Conservation (phyloP, 2,888 invertebrate species). For the Caenorhabditis drosophilae region DNA sequence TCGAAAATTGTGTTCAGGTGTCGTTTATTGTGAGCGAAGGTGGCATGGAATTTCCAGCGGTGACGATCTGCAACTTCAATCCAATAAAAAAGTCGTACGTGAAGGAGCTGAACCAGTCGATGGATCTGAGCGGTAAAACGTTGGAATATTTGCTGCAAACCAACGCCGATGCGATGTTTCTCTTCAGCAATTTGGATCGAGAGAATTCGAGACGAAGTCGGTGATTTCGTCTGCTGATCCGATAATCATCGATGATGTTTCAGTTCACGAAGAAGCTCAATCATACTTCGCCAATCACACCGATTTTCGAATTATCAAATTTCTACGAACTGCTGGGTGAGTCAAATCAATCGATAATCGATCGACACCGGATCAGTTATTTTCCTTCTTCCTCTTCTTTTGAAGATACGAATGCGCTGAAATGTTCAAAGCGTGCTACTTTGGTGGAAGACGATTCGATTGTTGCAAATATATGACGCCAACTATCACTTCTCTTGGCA, state of each 20-base stretch:
- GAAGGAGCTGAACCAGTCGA: constrained; percentile 39
- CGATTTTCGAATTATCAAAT: constrained; percentile 40
- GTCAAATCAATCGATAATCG: no score
- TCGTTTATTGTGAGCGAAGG: constrained; percentile 59
- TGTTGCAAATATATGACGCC: constrained; percentile 58
- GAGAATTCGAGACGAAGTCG: constrained; percentile 19
- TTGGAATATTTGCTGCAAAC: constrained; percentile 47
- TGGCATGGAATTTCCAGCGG: constrained; percentile 59
- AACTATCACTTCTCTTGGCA: constrained; percentile 62
- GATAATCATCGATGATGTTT: no score
- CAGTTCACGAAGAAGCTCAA: constrained; percentile 35
- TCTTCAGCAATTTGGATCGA: constrained; percentile 30
- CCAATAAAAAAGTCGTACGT: constrained; percentile 54
- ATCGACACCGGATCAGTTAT: no score
- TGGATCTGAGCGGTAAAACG: constrained; percentile 37
- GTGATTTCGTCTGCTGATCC: no score
- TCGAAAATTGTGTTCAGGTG: constrained; percentile 26
- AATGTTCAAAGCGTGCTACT: constrained; percentile 53
- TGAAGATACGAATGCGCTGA: constrained; percentile 49
- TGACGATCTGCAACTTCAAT: constrained; percentile 65
- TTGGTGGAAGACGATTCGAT: constrained; percentile 51
- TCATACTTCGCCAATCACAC: constrained; percentile 38
- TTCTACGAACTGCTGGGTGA: constrained; percentile 47
- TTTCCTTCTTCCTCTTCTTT: not conserved
- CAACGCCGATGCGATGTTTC: constrained; percentile 42